Evolutionary conservation across 2,888 invertebrate genomes (phyloP).

Genomic region (Netelia fuscicornis): DNA sequence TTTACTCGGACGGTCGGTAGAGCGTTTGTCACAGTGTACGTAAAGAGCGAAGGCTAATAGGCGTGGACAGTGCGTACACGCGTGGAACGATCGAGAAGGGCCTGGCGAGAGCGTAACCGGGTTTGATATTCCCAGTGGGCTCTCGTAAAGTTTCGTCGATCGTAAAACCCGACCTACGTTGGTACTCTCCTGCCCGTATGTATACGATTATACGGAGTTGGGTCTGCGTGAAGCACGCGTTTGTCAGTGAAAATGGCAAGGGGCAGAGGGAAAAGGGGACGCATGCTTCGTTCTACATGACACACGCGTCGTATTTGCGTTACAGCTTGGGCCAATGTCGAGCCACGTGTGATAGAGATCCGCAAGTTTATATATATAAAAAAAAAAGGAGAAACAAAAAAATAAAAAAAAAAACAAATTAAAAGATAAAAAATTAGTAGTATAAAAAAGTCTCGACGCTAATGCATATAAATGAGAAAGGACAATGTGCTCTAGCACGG

Average conservation of each 20-base stretch:
- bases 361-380: no score
- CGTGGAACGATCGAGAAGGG: slow-evolving; percentile 44
- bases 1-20: not conserved
- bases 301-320: slow-evolving; percentile 22
- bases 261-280: not conserved
- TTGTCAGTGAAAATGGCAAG: not conserved
- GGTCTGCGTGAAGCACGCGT: slow-evolving; percentile 13
- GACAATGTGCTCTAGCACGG: no score
- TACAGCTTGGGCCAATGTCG: no score
- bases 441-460: no score
- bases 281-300: slow-evolving; percentile 14
- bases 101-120: slow-evolving; percentile 27
- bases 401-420: no score
- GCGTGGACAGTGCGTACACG: slow-evolving; percentile 23
- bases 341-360: no score
- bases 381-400: no score
- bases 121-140: slow-evolving; percentile 67
- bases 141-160: slow-evolving; percentile 69
- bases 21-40: slow-evolving; percentile 7
- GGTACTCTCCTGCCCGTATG: no score
- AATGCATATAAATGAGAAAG: no score
- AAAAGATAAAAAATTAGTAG: no score
- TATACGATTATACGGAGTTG: not conserved
- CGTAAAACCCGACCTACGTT: slow-evolving; percentile 69
- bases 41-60: slow-evolving; percentile 2